Percentiles rank a stretch among this genome's conserved stretches.
Evolutionary conservation across 2,113 vertebrate species (phyloP).

Genomic region (Chloebia gouldiae): DNA sequence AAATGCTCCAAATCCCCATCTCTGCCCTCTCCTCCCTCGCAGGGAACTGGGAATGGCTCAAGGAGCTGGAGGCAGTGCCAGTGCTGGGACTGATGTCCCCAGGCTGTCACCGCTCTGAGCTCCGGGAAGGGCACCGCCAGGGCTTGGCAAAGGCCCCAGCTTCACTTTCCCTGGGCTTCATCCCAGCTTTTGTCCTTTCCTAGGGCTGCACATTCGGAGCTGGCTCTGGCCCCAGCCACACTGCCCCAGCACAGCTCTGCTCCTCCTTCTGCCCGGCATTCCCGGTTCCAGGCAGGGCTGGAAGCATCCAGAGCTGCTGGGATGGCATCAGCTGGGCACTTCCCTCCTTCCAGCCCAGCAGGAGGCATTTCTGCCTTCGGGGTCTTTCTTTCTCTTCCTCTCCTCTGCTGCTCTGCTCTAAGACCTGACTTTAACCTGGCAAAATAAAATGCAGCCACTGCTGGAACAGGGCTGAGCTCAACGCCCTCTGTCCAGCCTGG

Average conservation of each 20-base stretch:
- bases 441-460: background rate
- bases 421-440: background rate
- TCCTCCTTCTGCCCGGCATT: background rate
- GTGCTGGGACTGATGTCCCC: background rate
- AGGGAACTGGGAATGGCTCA: fast-evolving
- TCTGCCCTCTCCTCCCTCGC: background rate
- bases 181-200: background rate
- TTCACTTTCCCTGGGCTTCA: background rate
- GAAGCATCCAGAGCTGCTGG: background rate
- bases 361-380: background rate
- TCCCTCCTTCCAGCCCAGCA: background rate
- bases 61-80: background rate
- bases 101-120: background rate
- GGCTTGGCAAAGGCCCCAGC: background rate
- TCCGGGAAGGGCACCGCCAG: background rate
- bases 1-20: no score
- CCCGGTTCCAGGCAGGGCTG: background rate
- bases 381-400: background rate
- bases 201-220: fast-evolving
- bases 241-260: background rate
- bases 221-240: fast-evolving
- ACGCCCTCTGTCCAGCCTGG: background rate
- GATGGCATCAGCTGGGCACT: background rate
- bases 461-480: background rate
- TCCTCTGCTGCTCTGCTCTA: background rate